Conservation (phyloP, 2,113 vertebrate species). For the Notarius quadriscutis region DNA sequence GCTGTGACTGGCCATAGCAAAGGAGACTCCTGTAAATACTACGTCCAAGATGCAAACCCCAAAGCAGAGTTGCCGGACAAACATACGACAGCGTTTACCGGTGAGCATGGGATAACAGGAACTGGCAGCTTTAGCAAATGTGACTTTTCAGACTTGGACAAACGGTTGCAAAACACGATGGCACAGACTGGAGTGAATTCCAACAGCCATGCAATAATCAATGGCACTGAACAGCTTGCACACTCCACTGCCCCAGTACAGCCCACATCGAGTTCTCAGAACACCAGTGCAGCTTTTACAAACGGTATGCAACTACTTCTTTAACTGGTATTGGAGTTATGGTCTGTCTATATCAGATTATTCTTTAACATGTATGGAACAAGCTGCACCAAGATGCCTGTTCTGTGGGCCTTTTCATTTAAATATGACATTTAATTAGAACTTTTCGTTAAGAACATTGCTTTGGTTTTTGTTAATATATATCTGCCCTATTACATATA, state of each 20-base stretch:
- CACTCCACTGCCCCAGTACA: slow-evolving; percentile 82
- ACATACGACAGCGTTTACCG: slow-evolving; percentile 69
- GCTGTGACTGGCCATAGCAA: slow-evolving; percentile 75
- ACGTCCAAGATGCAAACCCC: slow-evolving; percentile 71
- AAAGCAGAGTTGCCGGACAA: slow-evolving; percentile 77
- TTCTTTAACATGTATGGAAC: background rate
- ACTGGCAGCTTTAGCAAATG: slow-evolving; percentile 74
- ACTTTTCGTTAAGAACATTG: background rate
- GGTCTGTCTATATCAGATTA: background rate
- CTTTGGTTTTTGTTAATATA: background rate
- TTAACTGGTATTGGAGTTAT: slow-evolving; percentile 18
- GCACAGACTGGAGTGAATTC: slow-evolving; percentile 74
- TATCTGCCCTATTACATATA: background rate
- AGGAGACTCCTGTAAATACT: slow-evolving; percentile 78
- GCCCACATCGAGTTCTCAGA: slow-evolving; percentile 75
- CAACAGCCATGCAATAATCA: slow-evolving; percentile 71
- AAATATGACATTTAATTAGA: background rate
- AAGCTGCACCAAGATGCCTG: background rate
- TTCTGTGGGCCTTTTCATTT: background rate
- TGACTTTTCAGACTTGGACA: slow-evolving; percentile 77
- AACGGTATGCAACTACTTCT: slow-evolving; percentile 78
- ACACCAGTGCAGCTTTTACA: slow-evolving; percentile 81
- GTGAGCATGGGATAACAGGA: slow-evolving; percentile 69
- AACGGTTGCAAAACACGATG: slow-evolving; percentile 70
- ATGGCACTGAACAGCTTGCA: slow-evolving; percentile 78